Evolutionary conservation across 2,797 vertebrate genomes (phyloP), one percentile per base, ranked within the genome.

Genomic region (Syndactyla subalaris): DNA sequence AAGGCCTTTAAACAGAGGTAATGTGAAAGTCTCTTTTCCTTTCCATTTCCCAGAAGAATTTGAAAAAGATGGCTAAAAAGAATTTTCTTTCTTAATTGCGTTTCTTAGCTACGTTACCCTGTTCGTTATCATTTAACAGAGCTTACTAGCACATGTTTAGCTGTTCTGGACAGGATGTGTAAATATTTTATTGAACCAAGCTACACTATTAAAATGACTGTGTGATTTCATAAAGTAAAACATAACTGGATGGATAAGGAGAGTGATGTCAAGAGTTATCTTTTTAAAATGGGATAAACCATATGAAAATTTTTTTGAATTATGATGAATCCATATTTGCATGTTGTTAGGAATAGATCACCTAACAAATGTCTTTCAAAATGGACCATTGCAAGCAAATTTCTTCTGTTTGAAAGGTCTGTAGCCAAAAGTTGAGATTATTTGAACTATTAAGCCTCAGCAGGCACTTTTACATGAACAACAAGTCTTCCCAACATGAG

Each of bases 1-100:
- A 99, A 98, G 71, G 99, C 98, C 7, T 99, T 99, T 96, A 99
- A 99, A 88, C 98, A 98, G 59, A 98, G 99, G 99, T 93, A 94
- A 92, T 84, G 27, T 30, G 36, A 24, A 75, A 55, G 6, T 29
- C 57, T 72, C 15, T 71, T 85, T 89, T 58, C n/a, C 29, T 14
- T 89, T 67, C 22, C 16, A 26, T 72, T 49, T 92, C 38, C 30
- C 39, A 59, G 62, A 66, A 76, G 51, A 38, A 29, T 87, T 81
- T 45, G 61, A 30, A 78, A 72, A 79, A 51, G 15, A 32, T 58
- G 39, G 9, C 18, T 84, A 15, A 80, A 84, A 91, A n/a, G 2
- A 57, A 38, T 72, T 76, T 81, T 77, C 12, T 67, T 73, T 63
- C 38, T 75, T 46, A 49, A 24, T 12, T 88, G 9, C 5, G 6